Evolutionary conservation across 2,113 vertebrate species (phyloP).

Genomic region (Tilapia sparmanii): DNA sequence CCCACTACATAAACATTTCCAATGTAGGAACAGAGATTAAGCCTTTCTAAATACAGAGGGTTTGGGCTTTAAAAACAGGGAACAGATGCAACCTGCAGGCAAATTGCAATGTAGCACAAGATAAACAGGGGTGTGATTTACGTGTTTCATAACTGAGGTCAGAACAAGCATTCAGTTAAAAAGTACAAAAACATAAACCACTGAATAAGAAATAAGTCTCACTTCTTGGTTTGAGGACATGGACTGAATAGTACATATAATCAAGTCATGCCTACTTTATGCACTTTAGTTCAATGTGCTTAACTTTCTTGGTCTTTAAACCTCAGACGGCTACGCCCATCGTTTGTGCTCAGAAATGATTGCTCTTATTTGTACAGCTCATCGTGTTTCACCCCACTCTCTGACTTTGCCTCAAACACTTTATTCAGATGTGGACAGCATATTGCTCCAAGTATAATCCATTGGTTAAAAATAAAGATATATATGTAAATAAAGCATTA

Average conservation of each 20-base stretch:
- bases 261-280: background rate
- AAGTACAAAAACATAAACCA: background rate
- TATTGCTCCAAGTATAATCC: background rate
- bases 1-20: constrained; percentile 58
- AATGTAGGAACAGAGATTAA: constrained; percentile 48
- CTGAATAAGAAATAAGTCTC: background rate
- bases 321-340: background rate
- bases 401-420: background rate
- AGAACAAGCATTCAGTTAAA: background rate
- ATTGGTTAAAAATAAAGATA: background rate
- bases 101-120: background rate
- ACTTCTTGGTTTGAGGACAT: background rate
- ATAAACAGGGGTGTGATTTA: constrained; percentile 11
- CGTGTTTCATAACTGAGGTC: background rate
- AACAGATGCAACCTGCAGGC: constrained; percentile 16
- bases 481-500: background rate
- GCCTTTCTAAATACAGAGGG: constrained; percentile 25
- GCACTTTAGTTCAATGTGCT: background rate
- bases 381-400: background rate
- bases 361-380: background rate
- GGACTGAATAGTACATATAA: background rate
- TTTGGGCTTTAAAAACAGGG: constrained; percentile 2
- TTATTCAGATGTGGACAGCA: background rate
- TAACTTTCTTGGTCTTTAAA: background rate
- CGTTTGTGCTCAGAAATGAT: background rate